phyloP scores from a whole-genome alignment of 1,140 invertebrate species.

The Zelostemma sp. region DNA sequence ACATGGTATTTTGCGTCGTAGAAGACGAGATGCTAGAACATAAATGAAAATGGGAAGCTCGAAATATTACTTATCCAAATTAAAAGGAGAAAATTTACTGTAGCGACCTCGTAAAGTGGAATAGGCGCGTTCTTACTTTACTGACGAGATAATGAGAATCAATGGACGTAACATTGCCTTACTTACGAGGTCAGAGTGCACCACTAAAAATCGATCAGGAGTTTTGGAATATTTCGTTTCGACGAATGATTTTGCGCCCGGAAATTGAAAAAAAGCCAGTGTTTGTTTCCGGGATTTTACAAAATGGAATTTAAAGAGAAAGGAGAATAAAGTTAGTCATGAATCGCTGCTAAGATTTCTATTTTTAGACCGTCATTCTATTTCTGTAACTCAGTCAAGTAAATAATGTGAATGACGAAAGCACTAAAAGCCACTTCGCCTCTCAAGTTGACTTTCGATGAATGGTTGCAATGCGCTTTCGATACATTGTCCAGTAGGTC shows the following conservation, averaged over 20 bases:
- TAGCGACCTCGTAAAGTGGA: background rate
- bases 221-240: background rate
- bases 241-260: too few species aligned
- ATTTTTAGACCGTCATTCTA: background rate
- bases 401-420: background rate
- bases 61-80: too few species aligned
- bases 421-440: background rate
- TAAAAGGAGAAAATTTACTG: background rate
- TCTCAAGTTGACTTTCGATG: background rate
- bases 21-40: slow-evolving; percentile 76
- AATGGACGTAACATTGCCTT: background rate
- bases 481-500: slow-evolving; percentile 1
- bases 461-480: background rate
- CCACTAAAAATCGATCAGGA: background rate
- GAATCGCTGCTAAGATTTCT: background rate
- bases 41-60: background rate
- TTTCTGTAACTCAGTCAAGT: background rate
- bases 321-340: too few species aligned
- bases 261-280: too few species aligned
- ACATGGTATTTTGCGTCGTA: slow-evolving; percentile 80
- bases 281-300: too few species aligned
- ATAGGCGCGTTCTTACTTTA: background rate
- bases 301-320: too few species aligned
- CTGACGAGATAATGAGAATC: background rate
- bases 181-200: background rate